Evolutionary conservation across 2,113 vertebrate species (phyloP).

Genomic region (Ptilorrhoa leucosticta): DNA sequence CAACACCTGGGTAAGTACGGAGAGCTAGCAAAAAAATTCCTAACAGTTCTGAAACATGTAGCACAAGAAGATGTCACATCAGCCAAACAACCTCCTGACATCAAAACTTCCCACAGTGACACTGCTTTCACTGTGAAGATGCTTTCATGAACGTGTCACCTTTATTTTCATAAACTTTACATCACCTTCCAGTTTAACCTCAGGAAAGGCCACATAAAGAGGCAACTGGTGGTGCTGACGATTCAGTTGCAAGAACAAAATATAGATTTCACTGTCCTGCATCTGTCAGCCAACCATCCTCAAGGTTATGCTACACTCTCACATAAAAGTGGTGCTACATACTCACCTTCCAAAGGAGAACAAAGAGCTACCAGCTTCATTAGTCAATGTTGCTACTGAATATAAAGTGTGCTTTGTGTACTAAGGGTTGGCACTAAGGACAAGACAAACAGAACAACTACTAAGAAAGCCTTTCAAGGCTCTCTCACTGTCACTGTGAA

Average conservation of each 20-base stretch:
- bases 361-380: background rate
- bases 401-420: background rate
- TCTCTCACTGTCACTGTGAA: background rate
- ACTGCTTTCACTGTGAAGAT: background rate
- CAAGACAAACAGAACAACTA: background rate
- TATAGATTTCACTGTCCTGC: background rate
- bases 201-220: background rate
- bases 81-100: background rate
- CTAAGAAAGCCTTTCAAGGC: background rate
- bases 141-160: background rate
- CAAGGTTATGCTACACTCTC: background rate
- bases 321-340: background rate
- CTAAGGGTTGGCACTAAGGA: background rate
- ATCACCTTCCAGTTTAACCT: background rate
- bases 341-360: background rate
- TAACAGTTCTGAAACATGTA: background rate
- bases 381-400: background rate
- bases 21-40: background rate
- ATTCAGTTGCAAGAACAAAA: background rate
- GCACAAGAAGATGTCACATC: background rate
- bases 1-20: background rate
- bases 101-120: background rate
- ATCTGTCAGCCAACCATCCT: background rate
- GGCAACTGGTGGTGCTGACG: background rate
- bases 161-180: background rate